Evolutionary conservation across 2,113 vertebrate species (phyloP), one percentile per base, ranked within the genome.

Genomic region (Elachura formosa): DNA sequence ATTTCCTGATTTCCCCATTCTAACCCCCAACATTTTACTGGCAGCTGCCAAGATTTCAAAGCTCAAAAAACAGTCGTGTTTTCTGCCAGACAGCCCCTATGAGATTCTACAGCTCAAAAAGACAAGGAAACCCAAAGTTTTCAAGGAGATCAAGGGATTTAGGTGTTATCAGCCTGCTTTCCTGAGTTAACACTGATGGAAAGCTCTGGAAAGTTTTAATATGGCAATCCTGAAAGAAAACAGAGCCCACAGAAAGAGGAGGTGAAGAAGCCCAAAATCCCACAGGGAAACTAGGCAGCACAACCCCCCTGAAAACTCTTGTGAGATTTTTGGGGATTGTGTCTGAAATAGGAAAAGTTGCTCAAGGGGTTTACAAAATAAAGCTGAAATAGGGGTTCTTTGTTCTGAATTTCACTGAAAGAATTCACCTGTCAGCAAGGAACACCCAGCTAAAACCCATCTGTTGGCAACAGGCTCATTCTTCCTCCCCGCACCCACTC

Each of bases 391-490:
- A 3, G 0, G 5, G 58, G 20, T 6, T 55, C 6, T 11, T 29
- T 67, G 10, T 8, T 29, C 58, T 25, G 55, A 56, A 25, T 10
- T 38, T 49, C 85, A 73, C 34, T 62, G 63, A 14, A 45, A n/a
- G 36, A 34, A 51, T 2, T 23, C 26, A 36, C 11, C 0, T 77
- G 80, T 15, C 89, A 92, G 67, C 34, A 41, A 52, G 1, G 8
- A 71, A 46, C 8, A 21, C 4, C 8, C 1, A 0, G 69, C 77
- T 78, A 52, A 49, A 74, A 41, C 6, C 3, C 5, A 21, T 8
- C 87, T 46, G 4, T 0, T 6, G 5, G 51, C 56, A 46, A 20
- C 0, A 20, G 61, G 22, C 54, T 52, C 34, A 0, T 34, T 72
- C 71, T 45, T 75, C 84, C 71, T 90, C 52, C n/a, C 78, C 66